phyloP scores from a whole-genome alignment of 2,888 invertebrate genomes.

The Autographa gamma region DNA sequence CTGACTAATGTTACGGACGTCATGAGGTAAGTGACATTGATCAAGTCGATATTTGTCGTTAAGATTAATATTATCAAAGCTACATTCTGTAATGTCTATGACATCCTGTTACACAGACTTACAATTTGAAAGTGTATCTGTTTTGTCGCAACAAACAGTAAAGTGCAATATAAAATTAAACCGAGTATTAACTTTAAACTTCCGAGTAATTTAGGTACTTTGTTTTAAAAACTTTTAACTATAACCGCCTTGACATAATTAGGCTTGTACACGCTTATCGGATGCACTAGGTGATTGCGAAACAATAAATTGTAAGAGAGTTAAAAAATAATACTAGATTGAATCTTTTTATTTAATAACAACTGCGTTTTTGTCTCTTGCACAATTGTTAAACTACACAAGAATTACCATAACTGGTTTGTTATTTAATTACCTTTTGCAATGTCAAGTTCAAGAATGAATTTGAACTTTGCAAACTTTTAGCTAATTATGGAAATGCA shows the following conservation, averaged over 20 bases:
- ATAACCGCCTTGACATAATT: not conserved
- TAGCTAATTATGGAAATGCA: too few species aligned
- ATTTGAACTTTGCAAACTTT: too few species aligned
- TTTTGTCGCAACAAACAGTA: not conserved
- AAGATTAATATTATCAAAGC: not conserved
- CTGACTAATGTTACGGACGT: constrained; percentile 66
- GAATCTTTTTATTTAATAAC: not conserved
- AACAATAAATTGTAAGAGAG: not conserved
- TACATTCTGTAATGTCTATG: not conserved
- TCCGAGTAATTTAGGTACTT: not conserved
- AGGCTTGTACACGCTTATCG: not conserved
- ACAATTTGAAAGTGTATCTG: too few species aligned
- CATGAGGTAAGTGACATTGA: constrained; percentile 58
- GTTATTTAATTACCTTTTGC: too few species aligned
- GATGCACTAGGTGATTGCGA: not conserved
- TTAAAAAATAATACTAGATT: not conserved
- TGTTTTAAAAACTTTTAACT: not conserved
- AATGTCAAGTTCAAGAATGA: too few species aligned
- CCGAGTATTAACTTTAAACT: not conserved
- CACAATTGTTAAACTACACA: not conserved
- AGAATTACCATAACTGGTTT: not conserved
- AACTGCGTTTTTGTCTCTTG: not conserved
- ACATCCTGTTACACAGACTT: not conserved
- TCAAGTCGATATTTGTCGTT: constrained; percentile 23
- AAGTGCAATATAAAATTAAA: not conserved